Conservation (phyloP, 2,797 vertebrate species). For the Bryconaethiops microstoma region DNA sequence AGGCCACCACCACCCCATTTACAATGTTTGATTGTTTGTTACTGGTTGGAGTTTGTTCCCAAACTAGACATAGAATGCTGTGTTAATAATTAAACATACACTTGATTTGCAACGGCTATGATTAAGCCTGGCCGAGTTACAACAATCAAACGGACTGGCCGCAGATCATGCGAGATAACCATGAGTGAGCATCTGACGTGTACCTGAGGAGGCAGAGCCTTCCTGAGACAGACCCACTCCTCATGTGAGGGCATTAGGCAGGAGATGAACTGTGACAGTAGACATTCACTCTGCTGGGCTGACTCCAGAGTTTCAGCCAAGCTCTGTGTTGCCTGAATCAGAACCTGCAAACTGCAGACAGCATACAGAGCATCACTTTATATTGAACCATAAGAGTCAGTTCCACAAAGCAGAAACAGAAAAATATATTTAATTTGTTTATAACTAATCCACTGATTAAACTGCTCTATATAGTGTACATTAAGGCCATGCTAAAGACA, state of each 20-base stretch:
- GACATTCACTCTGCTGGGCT: conserved; percentile 63
- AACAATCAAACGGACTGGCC: background rate
- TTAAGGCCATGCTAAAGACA: no score
- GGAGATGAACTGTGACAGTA: conserved; percentile 77
- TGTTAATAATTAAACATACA: background rate
- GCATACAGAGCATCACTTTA: conserved; percentile 16
- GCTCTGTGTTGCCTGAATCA: conserved; percentile 81
- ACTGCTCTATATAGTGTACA: no score
- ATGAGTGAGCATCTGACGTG: conserved; percentile 19
- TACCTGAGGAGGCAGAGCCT: conserved; percentile 86
- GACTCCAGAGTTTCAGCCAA: conserved; percentile 79
- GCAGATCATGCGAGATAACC: background rate
- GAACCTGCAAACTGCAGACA: conserved; percentile 83
- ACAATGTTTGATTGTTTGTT: no score
- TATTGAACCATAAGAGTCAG: background rate
- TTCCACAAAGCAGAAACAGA: background rate
- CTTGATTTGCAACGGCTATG: background rate
- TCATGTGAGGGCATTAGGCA: conserved; percentile 75
- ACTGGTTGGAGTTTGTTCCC: no score
- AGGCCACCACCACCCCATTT: no score
- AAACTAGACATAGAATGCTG: background rate
- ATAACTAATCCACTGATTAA: no score
- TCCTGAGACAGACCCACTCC: conserved; percentile 85
- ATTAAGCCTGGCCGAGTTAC: background rate
- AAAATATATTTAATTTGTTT: no score